phyloP scores from a whole-genome alignment of 2,797 vertebrate genomes.

The Poeciliopsis turneri region DNA sequence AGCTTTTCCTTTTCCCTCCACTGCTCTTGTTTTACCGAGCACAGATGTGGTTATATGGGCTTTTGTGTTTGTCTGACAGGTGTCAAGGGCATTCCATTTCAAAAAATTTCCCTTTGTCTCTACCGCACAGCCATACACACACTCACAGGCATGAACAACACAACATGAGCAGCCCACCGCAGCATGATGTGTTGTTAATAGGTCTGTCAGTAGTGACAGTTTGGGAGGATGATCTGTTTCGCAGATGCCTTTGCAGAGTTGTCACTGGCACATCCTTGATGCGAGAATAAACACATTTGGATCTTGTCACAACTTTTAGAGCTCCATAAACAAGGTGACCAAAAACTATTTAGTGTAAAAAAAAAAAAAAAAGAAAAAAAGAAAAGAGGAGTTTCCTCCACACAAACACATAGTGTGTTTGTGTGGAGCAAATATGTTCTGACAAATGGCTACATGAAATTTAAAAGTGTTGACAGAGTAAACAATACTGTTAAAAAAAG shows the following conservation, averaged over 20 bases:
- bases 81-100: slow-evolving; percentile 70
- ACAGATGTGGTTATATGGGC: slow-evolving; percentile 66
- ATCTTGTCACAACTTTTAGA: slow-evolving; percentile 75
- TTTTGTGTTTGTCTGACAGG: slow-evolving; percentile 74
- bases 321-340: slow-evolving; percentile 74
- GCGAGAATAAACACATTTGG: slow-evolving; percentile 76
- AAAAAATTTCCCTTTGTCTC: slow-evolving; percentile 55
- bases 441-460: slow-evolving; percentile 47
- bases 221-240: slow-evolving; percentile 70
- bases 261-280: slow-evolving; percentile 66
- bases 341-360: slow-evolving; percentile 59
- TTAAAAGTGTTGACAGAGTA: slow-evolving; percentile 41
- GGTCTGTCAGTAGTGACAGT: slow-evolving; percentile 78
- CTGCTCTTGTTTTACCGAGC: slow-evolving; percentile 61
- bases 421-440: slow-evolving; percentile 4
- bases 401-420: neutral
- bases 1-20: slow-evolving; percentile 27
- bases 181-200: slow-evolving; percentile 76
- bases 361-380: slow-evolving; percentile 24
- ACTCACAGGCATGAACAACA: slow-evolving; percentile 19
- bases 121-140: slow-evolving; percentile 31
- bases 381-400: no score
- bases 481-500: slow-evolving; percentile 33
- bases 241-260: slow-evolving; percentile 67
- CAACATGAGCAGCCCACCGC: slow-evolving; percentile 53